Conservation (phyloP, 2,888 invertebrate genomes). For the Teinopalpus imperialis region DNA sequence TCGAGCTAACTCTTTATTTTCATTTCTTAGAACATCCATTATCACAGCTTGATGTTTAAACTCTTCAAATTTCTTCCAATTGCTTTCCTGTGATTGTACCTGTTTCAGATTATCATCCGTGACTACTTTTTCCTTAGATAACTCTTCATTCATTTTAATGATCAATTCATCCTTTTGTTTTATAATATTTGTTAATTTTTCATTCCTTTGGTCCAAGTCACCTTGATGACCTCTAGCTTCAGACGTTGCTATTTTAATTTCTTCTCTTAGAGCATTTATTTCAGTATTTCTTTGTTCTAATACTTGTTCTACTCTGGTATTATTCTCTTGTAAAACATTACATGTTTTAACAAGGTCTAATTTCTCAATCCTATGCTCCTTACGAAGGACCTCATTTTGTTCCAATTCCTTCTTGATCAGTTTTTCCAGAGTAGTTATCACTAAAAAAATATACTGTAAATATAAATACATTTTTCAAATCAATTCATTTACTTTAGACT, state of each 20-base stretch:
- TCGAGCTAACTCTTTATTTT: constrained; percentile 54
- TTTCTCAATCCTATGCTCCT: constrained; percentile 44
- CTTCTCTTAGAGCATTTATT: constrained; percentile 33
- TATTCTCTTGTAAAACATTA: constrained; percentile 49
- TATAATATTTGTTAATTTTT: constrained; percentile 33
- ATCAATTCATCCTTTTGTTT: constrained; percentile 46
- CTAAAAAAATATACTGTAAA: constrained; percentile 41
- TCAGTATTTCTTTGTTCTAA: constrained; percentile 49
- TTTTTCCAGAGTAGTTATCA: constrained; percentile 46
- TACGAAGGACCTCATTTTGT: constrained; percentile 39
- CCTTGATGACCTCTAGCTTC: constrained; percentile 15
- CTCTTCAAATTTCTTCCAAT: constrained; percentile 38
- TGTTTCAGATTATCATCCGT: constrained; percentile 43
- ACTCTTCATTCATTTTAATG: constrained; percentile 43
- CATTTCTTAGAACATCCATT: constrained; percentile 45
- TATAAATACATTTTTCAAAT: not conserved
- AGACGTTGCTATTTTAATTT: constrained; percentile 25
- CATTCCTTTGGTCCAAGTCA: constrained; percentile 26
- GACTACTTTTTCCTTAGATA: constrained; percentile 43
- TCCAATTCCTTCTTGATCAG: constrained; percentile 42
- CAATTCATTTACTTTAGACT: no score
- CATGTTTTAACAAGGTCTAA: constrained; percentile 46
- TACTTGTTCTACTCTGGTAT: constrained; percentile 48
- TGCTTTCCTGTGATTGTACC: constrained; percentile 36
- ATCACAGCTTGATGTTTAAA: constrained; percentile 38